phyloP scores from a whole-genome alignment of 2,797 vertebrate genomes.

The Melanotaenia parkinsoni region DNA sequence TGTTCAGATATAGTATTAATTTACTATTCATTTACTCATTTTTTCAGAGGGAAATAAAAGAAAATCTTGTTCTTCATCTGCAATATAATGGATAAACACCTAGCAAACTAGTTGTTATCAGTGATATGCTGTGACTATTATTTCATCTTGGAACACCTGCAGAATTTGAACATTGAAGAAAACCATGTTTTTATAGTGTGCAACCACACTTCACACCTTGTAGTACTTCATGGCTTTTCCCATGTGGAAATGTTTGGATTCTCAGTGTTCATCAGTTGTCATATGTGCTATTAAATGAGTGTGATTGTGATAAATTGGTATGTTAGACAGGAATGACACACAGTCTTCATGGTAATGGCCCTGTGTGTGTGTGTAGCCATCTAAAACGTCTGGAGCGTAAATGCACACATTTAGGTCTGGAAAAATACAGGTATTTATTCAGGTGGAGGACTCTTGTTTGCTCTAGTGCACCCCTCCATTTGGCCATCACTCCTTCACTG shows the following conservation, averaged over 20 bases:
- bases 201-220: constrained; percentile 60
- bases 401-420: constrained; percentile 81
- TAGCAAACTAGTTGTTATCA: constrained; percentile 31
- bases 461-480: constrained; percentile 49
- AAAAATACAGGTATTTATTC: constrained; percentile 87
- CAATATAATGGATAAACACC: constrained; percentile 5
- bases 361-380: constrained; percentile 53
- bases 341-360: constrained; percentile 77
- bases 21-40: background rate
- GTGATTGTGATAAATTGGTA: constrained; percentile 84
- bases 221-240: constrained; percentile 77
- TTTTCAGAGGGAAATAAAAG: background rate
- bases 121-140: constrained; percentile 46
- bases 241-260: constrained; percentile 82
- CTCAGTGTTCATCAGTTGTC: constrained; percentile 72
- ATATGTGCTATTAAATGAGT: constrained; percentile 77
- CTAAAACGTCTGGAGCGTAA: constrained; percentile 76
- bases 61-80: constrained; percentile 8
- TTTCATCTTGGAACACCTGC: constrained; percentile 49
- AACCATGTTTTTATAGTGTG: constrained; percentile 45
- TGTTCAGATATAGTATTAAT: constrained; percentile 8
- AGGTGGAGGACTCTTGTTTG: constrained; percentile 78
- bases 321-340: constrained; percentile 79
- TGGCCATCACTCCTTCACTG: constrained; percentile 67
- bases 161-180: constrained; percentile 29